Conservation (phyloP, 2,113 vertebrate genomes). For the Poeciliopsis prolifica region DNA sequence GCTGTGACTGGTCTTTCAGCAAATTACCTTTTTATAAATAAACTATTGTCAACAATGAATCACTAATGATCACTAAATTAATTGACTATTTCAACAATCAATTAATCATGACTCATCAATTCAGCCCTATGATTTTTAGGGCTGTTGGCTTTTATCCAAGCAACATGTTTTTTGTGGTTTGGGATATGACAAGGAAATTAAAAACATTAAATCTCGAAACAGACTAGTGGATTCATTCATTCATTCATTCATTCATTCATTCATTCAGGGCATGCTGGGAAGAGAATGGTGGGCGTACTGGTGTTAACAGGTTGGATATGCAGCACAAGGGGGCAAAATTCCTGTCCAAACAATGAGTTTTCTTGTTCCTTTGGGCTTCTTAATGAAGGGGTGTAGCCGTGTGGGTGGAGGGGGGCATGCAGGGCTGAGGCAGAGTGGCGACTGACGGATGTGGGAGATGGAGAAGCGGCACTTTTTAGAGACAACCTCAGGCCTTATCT, state of each 20-base stretch:
- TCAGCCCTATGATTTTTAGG: neutral
- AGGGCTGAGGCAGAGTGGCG: conserved; percentile 53
- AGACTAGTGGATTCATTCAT: conserved; percentile 61
- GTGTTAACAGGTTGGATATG: conserved; percentile 79
- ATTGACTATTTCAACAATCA: no score
- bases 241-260: conserved; percentile 4
- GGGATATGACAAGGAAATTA: conserved; percentile 57
- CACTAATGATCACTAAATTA: no score
- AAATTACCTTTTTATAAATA: no score
- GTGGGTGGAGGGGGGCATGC: conserved; percentile 58
- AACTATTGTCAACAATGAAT: no score
- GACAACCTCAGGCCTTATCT: conserved; percentile 68
- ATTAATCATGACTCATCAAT: no score
- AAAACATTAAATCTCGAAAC: conserved; percentile 55
- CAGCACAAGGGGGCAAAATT: conserved; percentile 70
- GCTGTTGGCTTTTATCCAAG: conserved; percentile 43
- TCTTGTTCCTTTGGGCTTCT: conserved; percentile 77
- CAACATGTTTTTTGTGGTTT: conserved; percentile 61
- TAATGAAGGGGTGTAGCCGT: conserved; percentile 75
- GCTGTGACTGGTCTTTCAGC: no score
- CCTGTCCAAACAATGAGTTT: conserved; percentile 72
- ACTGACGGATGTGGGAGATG: conserved; percentile 73
- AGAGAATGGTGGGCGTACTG: conserved; percentile 72
- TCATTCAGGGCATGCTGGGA: conserved; percentile 59
- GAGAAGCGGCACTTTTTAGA: conserved; percentile 67